A percentile compares a stretch with the other conserved stretches of the same genome.
phyloP scores from a whole-genome alignment of 2,113 vertebrate species.

The Cephalopterus ornatus region DNA sequence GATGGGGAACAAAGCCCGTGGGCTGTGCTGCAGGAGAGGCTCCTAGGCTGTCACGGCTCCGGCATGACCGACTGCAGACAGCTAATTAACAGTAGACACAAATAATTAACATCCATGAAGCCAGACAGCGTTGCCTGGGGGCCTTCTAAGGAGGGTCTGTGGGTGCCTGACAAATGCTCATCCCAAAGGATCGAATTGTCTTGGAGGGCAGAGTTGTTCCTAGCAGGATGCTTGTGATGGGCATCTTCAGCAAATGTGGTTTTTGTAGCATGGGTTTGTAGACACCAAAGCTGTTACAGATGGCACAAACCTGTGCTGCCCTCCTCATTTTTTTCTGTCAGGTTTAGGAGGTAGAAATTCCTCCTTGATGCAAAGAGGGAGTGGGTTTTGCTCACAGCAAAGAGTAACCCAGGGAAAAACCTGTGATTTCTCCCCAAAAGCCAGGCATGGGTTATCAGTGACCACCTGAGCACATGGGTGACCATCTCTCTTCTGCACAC shows the following conservation, averaged over 20 bases:
- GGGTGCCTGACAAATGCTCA: neutral
- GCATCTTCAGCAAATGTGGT: neutral
- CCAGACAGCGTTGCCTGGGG: conserved; percentile 65
- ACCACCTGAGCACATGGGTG: neutral
- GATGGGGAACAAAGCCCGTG: neutral
- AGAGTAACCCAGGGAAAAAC: neutral
- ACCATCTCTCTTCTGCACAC: neutral
- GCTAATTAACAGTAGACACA: conserved; percentile 72
- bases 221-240: accelerated
- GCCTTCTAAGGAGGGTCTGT: neutral
- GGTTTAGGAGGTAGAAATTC: neutral
- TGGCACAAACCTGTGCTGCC: neutral
- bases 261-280: neutral
- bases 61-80: conserved; percentile 51
- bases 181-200: neutral
- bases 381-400: neutral
- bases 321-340: neutral
- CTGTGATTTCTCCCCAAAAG: neutral
- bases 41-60: conserved; percentile 54
- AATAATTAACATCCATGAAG: conserved; percentile 75
- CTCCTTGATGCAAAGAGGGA: neutral
- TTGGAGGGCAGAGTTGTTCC: neutral
- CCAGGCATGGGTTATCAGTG: neutral
- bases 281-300: neutral
- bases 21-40: conserved; percentile 19